Evolutionary conservation across 2,888 invertebrate genomes (phyloP).

Genomic region (Parnassius orleans): DNA sequence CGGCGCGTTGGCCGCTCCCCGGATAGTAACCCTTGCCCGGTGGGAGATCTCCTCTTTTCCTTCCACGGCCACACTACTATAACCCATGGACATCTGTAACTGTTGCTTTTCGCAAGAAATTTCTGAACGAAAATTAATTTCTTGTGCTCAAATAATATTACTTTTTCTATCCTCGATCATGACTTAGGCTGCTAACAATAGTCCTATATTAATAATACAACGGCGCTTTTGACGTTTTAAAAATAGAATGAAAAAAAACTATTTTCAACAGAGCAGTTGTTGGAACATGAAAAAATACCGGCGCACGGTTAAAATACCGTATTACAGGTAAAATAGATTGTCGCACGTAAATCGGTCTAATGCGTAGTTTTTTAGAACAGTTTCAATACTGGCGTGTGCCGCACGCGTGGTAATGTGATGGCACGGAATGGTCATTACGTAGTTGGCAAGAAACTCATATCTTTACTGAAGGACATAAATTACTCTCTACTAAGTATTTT

Average conservation of each 20-base stretch:
- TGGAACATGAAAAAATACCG: conserved; percentile 2
- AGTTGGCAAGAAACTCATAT: neutral
- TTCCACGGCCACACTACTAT: too few species aligned
- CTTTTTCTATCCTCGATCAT: too few species aligned
- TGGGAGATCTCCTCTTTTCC: too few species aligned
- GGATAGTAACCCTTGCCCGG: too few species aligned
- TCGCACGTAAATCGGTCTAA: conserved; percentile 9
- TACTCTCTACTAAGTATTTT: neutral
- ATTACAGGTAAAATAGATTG: conserved; percentile 3
- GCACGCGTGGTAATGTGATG: conserved; percentile 2
- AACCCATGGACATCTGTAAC: too few species aligned
- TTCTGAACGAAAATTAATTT: too few species aligned
- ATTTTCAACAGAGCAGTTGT: neutral
- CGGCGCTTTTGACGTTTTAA: neutral
- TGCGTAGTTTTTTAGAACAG: conserved; percentile 1
- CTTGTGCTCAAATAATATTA: too few species aligned
- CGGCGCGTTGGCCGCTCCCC: too few species aligned
- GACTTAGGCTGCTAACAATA: too few species aligned
- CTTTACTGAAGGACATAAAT: neutral
- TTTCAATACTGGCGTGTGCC: neutral
- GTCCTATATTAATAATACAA: neutral
- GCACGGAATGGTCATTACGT: neutral
- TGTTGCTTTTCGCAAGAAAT: too few species aligned
- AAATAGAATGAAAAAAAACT: neutral
- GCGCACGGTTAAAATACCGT: neutral